phyloP scores from a whole-genome alignment of 2,797 vertebrate species.

The Macroramphosus scolopax region DNA sequence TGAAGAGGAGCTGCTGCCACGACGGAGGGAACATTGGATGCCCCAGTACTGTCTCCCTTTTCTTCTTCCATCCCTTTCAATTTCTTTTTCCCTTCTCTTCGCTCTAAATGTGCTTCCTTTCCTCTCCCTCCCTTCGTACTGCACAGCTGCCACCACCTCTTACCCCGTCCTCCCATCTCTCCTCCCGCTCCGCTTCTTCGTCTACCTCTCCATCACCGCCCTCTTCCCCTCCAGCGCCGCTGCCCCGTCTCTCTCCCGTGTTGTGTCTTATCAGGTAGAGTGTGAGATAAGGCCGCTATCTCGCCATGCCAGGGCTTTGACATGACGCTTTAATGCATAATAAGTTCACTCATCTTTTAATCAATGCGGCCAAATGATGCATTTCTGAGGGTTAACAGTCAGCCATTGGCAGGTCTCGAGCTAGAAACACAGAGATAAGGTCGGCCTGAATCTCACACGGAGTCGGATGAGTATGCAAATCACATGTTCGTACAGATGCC shows the following conservation, averaged over 20 bases:
- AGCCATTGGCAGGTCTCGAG: conserved; percentile 56
- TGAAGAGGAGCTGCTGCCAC: conserved; percentile 23
- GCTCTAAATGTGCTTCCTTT: conserved; percentile 31
- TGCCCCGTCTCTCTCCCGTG: conserved; percentile 58
- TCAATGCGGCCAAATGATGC: conserved; percentile 75
- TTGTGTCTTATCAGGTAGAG: conserved; percentile 78
- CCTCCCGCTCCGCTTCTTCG: conserved; percentile 39
- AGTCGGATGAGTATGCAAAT: conserved; percentile 61
- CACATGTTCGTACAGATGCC: conserved; percentile 30
- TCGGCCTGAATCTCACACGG: conserved; percentile 47
- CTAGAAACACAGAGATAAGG: conserved; percentile 65
- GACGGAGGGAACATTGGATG: conserved; percentile 50
- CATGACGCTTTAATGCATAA: conserved; percentile 81
- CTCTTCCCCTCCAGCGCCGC: background rate
- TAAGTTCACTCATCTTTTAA: conserved; percentile 80
- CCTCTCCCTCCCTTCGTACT: conserved; percentile 52
- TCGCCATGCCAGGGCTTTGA: conserved; percentile 76
- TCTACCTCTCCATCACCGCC: conserved; percentile 35
- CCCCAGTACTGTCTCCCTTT: conserved; percentile 38
- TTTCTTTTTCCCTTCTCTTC: conserved; percentile 40
- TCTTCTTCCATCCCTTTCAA: conserved; percentile 48
- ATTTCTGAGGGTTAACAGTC: conserved; percentile 74
- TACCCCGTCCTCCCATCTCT: conserved; percentile 48
- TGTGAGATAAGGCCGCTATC: conserved; percentile 79
- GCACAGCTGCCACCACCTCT: conserved; percentile 40